A percentile compares a stretch with the other conserved stretches of the same genome.
phyloP scores from a whole-genome alignment of 2,113 vertebrate genomes.

The Xenopus tropicalis region UCB_Xtro_10.0 CM004450.2:2724001-2724500 shows the following conservation, averaged over 20 bases:
- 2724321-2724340: conserved; percentile 82
- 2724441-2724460: no score
- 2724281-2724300: conserved; percentile 74
- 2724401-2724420: no score
- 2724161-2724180: conserved; percentile 63
- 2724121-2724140: not conserved
- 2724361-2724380: not conserved
- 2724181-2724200: conserved; percentile 90
- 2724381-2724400: no score
- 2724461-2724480: no score
- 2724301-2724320: conserved; percentile 77
- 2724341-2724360: conserved; percentile 83
- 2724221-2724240: conserved; percentile 86
- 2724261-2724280: conserved; percentile 68
- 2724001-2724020: no score
- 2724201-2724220: conserved; percentile 54
- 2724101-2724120: conserved; percentile 8
- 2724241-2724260: conserved; percentile 74
- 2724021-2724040: no score
- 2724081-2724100: not conserved
- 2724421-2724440: no score
- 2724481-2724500: no score
- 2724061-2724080: no score
- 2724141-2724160: not conserved
- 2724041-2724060: no score